phyloP scores from a whole-genome alignment of 2,113 vertebrate genomes.

The Mixornis gularis region DNA sequence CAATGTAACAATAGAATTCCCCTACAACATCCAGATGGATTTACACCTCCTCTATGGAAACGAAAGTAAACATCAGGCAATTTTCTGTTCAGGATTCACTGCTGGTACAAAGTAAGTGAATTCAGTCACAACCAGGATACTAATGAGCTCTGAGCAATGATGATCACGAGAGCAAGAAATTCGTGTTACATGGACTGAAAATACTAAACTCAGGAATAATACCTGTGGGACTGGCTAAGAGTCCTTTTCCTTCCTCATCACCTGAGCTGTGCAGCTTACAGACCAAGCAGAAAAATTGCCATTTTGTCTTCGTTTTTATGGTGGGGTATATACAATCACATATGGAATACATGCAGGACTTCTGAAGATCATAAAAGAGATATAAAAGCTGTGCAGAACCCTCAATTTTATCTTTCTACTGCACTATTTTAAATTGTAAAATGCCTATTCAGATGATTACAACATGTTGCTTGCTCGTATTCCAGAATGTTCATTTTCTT shows the following conservation, averaged over 20 bases:
- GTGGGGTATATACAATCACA: accelerated
- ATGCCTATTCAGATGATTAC: not conserved
- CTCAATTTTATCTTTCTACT: not conserved
- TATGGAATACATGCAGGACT: not conserved
- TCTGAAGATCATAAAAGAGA: not conserved
- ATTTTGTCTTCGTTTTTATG: not conserved
- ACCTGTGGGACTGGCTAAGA: not conserved
- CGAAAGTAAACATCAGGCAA: not conserved
- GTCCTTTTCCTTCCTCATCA: not conserved
- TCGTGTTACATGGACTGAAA: accelerated
- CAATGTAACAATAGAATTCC: not conserved
- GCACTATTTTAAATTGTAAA: not conserved
- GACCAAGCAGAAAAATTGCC: not conserved
- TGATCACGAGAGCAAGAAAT: not conserved
- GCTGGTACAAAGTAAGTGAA: not conserved
- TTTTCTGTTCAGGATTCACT: not conserved
- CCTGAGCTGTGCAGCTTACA: not conserved
- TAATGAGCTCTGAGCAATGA: not conserved
- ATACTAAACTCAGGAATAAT: not conserved
- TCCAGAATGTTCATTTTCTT: not conserved
- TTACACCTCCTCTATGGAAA: not conserved
- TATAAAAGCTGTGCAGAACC: not conserved
- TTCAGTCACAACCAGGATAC: not conserved
- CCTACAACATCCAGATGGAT: not conserved
- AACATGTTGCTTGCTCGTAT: not conserved